phyloP scores from a whole-genome alignment of 1,140 invertebrate species.

The Drosophila pruinosa region DNA sequence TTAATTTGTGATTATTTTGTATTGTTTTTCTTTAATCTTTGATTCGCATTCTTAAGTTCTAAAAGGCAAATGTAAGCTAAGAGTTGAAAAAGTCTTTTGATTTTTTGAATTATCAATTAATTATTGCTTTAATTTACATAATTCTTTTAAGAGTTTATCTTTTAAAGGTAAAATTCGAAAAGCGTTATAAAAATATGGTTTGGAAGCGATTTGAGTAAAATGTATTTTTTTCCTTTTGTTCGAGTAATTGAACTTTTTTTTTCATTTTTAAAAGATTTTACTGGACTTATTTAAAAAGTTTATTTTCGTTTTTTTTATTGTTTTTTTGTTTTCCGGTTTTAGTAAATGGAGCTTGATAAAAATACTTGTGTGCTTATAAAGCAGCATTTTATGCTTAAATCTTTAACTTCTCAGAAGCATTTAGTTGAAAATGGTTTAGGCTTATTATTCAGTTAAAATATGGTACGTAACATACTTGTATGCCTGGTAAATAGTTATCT shows the following conservation, averaged over 20 bases:
- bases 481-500: conserved; percentile 65
- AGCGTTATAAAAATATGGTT: conserved; percentile 74
- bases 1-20: conserved; percentile 19
- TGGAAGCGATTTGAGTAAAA: conserved; percentile 73
- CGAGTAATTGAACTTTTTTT: conserved; percentile 14
- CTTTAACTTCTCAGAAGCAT: conserved; percentile 74
- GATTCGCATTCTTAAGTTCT: conserved; percentile 61
- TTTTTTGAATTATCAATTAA: conserved; percentile 56
- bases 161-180: conserved; percentile 66
- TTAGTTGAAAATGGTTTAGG: conserved; percentile 63
- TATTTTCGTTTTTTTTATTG: conserved; percentile 14
- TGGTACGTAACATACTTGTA: no score
- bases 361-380: conserved; percentile 50
- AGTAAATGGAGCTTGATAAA: conserved; percentile 64
- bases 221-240: conserved; percentile 23
- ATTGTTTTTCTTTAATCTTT: conserved; percentile 27
- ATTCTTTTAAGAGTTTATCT: conserved; percentile 25
- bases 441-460: conserved; percentile 59
- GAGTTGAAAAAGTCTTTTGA: conserved; percentile 72
- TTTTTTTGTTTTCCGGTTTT: conserved; percentile 25
- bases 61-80: conserved; percentile 80
- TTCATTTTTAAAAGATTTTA: conserved; percentile 29
- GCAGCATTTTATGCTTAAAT: conserved; percentile 73
- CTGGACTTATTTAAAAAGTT: background rate
- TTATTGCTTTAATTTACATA: conserved; percentile 70